Base-by-base conservation (phyloP, 2,888 invertebrate species). In the Zhuqinia jingwanae region DNA sequence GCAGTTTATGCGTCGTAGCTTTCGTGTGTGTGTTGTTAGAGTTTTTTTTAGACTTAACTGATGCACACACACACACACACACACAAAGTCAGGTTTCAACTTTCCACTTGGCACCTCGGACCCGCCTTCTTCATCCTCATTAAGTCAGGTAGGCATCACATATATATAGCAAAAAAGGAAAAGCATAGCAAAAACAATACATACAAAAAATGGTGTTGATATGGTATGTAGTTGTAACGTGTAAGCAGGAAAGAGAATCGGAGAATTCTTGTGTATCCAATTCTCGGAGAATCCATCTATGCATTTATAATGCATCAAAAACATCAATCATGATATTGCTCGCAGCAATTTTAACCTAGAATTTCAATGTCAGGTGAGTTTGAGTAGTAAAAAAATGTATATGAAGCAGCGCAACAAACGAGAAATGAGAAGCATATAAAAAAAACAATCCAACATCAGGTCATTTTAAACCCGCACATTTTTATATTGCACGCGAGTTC, bases 91-190 rank as follows among this genome's bases (percentile, higher is more conserved):
- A 76, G 53, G 86, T 86, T 86, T 81, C 65, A 77, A 77, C 87
- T 87, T 87, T 82, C 82, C 84, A 84, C 87, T 87, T 87, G 87
- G 87, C 87, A 87, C 79, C 77, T 85, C 60, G 22, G 53, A 63
- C 75, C 87, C 87, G 84, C 84, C 87, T 84, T 45, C 83, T 87
- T 87, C 79, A 82, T 87, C 76, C 83, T 84, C 84, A 87, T 87
- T 87, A 84, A 87, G 83, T 2, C 17, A 77, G 25, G 50, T 50
- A 80, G 8, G 60, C 63, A 65, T 47, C 50, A 27, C 25, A 2
- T 30, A 78, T 45, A n/a, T 22, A 45, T 25, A 45, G 15, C 45
- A 47, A 17, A 47, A 42, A 68, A 47, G 47, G 47, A 22, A 22
- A 17, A 73, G 47, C 27, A 63, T 42, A 22, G 25, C 22, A 60